Percentiles rank a stretch among this genome's conserved stretches.
phyloP scores from a whole-genome alignment of 2,888 invertebrate genomes.

The Nematopogon swammerdamellus region DNA sequence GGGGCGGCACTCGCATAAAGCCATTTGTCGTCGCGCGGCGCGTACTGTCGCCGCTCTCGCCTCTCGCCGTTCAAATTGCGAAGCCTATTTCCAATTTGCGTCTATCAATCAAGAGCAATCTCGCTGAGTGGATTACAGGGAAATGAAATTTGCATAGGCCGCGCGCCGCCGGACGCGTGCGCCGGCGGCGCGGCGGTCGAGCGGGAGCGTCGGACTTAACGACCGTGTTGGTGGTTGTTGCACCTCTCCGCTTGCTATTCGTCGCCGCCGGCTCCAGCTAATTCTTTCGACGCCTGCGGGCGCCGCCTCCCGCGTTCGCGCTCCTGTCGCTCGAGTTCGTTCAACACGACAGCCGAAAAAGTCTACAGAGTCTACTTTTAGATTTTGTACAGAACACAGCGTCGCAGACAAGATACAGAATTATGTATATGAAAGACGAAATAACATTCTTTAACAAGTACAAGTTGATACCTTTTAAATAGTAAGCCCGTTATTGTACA shows the following conservation, averaged over 20 bases:
- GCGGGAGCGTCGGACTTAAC: conserved; percentile 16
- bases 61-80: conserved; percentile 17
- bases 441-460: no score
- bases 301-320: not conserved
- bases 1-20: not conserved
- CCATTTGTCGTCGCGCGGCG: conserved; percentile 20
- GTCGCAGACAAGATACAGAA: not conserved
- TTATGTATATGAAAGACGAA: no score
- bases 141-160: conserved; percentile 69
- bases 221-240: conserved; percentile 19
- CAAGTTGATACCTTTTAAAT: no score
- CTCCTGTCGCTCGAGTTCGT: no score
- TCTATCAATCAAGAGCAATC: conserved; percentile 70
- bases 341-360: no score
- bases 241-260: conserved; percentile 1
- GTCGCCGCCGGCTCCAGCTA: not conserved
- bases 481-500: no score
- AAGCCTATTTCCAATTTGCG: conserved; percentile 64
- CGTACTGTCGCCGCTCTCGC: conserved; percentile 11
- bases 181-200: conserved; percentile 20
- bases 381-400: no score
- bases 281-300: not conserved
- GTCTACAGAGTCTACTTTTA: no score
- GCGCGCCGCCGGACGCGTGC: conserved; percentile 13
- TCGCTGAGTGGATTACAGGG: conserved; percentile 66